A percentile compares a stretch with the other conserved stretches of the same genome.
Evolutionary conservation across 2,113 vertebrate genomes (phyloP).

Genomic region (Centrocercus urophasianus): DNA sequence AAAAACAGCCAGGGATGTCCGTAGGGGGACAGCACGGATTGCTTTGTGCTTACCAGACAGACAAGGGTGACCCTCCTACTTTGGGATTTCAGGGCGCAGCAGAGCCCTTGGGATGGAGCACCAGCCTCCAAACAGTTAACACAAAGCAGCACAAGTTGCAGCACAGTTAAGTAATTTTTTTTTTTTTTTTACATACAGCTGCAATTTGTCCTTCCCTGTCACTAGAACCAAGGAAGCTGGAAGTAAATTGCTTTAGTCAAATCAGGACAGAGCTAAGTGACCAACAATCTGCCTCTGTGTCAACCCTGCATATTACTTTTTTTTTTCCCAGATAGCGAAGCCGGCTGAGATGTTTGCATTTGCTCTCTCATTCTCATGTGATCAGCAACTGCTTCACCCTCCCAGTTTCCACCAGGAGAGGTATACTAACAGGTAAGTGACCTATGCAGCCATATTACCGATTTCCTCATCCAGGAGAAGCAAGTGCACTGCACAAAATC

Average conservation of each 20-base stretch:
- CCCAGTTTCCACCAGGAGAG: rapidly evolving
- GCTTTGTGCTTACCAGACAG: background rate
- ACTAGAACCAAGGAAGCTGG: background rate
- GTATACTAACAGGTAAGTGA: background rate
- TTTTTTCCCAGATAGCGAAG: background rate
- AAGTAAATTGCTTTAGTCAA: background rate
- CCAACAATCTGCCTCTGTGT: background rate
- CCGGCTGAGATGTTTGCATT: conserved; percentile 16
- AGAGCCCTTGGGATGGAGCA: background rate
- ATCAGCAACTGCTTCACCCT: background rate
- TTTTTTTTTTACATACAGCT: background rate
- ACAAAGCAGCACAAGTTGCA: background rate
- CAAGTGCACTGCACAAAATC: background rate
- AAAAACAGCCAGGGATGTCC: background rate
- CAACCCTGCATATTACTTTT: background rate
- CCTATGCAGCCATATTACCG: background rate
- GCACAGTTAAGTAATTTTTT: background rate
- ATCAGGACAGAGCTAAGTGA: conserved; percentile 2
- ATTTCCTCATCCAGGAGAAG: background rate
- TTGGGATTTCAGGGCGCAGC: background rate
- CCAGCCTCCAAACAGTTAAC: background rate
- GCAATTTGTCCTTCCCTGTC: conserved; percentile 4
- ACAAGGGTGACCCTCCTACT: background rate
- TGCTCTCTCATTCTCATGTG: background rate
- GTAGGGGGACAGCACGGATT: background rate